phyloP scores from a whole-genome alignment of 2,888 invertebrate species.

The Oscheius sp. region DNA sequence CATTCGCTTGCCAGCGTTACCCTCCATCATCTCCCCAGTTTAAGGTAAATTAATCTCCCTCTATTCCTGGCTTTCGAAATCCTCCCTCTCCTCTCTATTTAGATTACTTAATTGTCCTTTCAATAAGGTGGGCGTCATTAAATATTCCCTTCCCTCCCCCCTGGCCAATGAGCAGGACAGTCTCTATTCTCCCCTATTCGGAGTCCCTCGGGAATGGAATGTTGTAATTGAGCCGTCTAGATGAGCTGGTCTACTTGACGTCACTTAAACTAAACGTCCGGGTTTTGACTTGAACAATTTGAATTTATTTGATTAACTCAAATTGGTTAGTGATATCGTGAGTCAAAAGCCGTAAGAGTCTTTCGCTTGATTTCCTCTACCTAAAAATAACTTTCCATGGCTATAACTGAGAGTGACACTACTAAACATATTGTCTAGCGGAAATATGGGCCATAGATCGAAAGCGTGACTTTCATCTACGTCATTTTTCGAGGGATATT shows the following conservation, averaged over 20 bases:
- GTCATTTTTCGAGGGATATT: too few species aligned
- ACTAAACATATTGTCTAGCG: not conserved
- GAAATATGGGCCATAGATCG: not conserved
- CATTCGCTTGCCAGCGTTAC: constrained; percentile 51
- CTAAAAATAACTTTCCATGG: too few species aligned
- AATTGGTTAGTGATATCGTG: too few species aligned
- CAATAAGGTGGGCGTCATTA: constrained; percentile 5
- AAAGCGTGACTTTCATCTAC: not conserved
- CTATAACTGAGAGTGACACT: too few species aligned
- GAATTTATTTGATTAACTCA: too few species aligned
- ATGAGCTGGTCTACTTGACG: not conserved
- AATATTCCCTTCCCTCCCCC: not conserved
- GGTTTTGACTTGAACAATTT: too few species aligned
- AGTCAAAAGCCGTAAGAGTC: too few species aligned
- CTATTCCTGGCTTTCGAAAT: not conserved
- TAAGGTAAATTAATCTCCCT: constrained; percentile 35
- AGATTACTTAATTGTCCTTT: constrained; percentile 12
- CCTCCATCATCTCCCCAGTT: constrained; percentile 51
- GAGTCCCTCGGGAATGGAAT: not conserved
- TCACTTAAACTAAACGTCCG: constrained; percentile 15
- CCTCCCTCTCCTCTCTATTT: not conserved
- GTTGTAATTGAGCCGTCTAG: not conserved
- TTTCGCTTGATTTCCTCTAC: not conserved
- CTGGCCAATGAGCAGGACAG: not conserved
- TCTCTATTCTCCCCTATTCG: too few species aligned